Evolutionary conservation across 1,140 invertebrate species (phyloP).

Genomic region (Zaprionus ornatus): DNA sequence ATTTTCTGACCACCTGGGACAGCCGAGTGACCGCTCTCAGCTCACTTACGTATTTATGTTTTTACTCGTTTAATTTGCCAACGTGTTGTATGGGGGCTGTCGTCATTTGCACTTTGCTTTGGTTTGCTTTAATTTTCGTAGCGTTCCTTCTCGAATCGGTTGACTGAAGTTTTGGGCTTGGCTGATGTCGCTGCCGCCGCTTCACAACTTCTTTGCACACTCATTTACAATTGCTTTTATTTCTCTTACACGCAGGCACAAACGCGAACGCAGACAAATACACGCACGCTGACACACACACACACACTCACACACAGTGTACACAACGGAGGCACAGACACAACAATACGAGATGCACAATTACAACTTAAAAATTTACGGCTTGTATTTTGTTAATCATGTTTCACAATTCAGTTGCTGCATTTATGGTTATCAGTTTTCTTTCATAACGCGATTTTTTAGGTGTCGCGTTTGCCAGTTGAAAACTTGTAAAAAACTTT

Average conservation of each 20-base stretch:
- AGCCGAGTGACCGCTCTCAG: conserved; percentile 36
- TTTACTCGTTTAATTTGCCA: conserved; percentile 56
- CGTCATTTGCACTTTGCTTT: conserved; percentile 44
- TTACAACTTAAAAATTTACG: conserved; percentile 55
- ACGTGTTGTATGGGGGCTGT: conserved; percentile 43
- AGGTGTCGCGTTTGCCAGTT: conserved; percentile 40
- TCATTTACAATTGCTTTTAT: conserved; percentile 63
- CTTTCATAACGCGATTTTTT: conserved; percentile 57
- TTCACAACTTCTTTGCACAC: conserved; percentile 54
- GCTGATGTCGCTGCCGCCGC: conserved; percentile 54
- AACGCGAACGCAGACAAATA: conserved; percentile 28
- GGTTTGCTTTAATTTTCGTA: conserved; percentile 25
- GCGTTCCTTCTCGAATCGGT: conserved; percentile 56
- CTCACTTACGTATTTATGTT: conserved; percentile 43
- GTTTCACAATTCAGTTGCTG: conserved; percentile 50
- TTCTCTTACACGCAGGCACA: conserved; percentile 51
- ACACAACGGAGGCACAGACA: conserved; percentile 22
- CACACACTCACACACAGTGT: conserved; percentile 28
- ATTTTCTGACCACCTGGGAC: conserved; percentile 49
- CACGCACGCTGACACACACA: conserved; percentile 44
- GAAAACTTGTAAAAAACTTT: conserved; percentile 70
- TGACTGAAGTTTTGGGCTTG: conserved; percentile 75
- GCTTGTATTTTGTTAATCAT: conserved; percentile 56
- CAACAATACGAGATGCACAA: conserved; percentile 25
- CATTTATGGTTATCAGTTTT: conserved; percentile 25